These are phyloP conservation scores for Uloborus plumipes DNA, from an alignment of 2,888 invertebrate species.

Conservation along the genomic window DNA sequence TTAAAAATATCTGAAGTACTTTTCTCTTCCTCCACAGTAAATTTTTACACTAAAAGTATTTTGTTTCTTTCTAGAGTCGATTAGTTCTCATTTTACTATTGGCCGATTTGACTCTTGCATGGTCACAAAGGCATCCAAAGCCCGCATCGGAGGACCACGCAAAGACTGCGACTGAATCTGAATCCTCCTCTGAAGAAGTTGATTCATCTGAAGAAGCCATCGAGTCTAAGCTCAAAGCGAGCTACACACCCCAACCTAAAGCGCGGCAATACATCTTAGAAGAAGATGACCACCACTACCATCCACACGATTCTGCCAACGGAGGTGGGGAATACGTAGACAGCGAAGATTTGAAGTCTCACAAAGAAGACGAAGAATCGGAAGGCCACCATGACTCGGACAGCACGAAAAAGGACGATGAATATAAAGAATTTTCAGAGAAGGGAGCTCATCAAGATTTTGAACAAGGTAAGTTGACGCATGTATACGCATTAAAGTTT, in stretches of 20 bases:
- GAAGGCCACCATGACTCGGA: constrained; percentile 31
- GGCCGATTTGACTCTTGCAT: constrained; percentile 3
- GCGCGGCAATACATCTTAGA: constrained; percentile 16
- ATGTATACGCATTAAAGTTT: background rate
- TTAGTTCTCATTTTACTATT: background rate
- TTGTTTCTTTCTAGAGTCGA: constrained; percentile 13
- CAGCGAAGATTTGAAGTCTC: constrained; percentile 21
- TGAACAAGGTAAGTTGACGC: constrained; percentile 14
- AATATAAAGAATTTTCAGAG: constrained; percentile 14
- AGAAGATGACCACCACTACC: constrained; percentile 3
- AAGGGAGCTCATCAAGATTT: constrained; percentile 45
- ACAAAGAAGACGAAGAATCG: background rate
- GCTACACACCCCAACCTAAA: constrained; percentile 2
- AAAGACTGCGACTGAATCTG: background rate
- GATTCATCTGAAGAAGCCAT: background rate
- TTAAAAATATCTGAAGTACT: background rate
- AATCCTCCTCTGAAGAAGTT: background rate
- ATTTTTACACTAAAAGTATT: background rate
- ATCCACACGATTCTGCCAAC: background rate
- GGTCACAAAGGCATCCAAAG: constrained; percentile 10
- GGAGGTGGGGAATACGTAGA: constrained; percentile 14
- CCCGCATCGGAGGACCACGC: background rate
- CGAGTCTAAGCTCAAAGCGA: constrained; percentile 19
- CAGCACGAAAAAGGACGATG: constrained; percentile 20
- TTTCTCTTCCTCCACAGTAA: background rate